Percentiles rank a stretch among this genome's conserved stretches.
Evolutionary conservation across 2,113 vertebrate species (phyloP).

Genomic region (Coreoperca whiteheadi): DNA sequence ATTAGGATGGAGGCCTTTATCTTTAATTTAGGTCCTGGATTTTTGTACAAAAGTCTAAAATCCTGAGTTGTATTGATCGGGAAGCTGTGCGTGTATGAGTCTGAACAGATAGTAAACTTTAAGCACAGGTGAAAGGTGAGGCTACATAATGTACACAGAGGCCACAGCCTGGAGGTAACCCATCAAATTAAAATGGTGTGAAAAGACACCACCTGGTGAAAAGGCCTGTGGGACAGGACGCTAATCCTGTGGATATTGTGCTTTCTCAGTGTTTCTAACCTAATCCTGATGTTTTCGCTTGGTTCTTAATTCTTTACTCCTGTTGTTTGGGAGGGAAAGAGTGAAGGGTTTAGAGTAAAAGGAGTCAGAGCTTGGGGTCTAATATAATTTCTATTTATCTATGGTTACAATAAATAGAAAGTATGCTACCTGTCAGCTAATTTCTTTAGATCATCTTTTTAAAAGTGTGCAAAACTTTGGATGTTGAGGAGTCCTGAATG

Average conservation of each 20-base stretch:
- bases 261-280: background rate
- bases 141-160: constrained; percentile 3
- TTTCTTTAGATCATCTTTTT: constrained; percentile 14
- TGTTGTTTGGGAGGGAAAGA: background rate
- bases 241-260: background rate
- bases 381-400: background rate
- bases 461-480: background rate
- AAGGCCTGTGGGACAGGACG: background rate
- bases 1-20: background rate
- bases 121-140: constrained; percentile 44
- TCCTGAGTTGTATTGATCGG: background rate
- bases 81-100: background rate
- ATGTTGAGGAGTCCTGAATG: too few relatives aligned
- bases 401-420: background rate
- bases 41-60: background rate
- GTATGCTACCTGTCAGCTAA: background rate
- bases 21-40: background rate
- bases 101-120: constrained; percentile 28
- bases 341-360: background rate
- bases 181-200: background rate
- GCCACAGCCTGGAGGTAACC: constrained; percentile 18
- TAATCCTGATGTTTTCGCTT: background rate
- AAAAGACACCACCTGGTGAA: background rate
- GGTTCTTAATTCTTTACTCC: background rate
- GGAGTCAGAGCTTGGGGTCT: background rate